These are phyloP conservation scores for Actinernus sp. DNA, from an alignment of 92 coral and sea anemone species.

Conservation along the genomic window DNA sequence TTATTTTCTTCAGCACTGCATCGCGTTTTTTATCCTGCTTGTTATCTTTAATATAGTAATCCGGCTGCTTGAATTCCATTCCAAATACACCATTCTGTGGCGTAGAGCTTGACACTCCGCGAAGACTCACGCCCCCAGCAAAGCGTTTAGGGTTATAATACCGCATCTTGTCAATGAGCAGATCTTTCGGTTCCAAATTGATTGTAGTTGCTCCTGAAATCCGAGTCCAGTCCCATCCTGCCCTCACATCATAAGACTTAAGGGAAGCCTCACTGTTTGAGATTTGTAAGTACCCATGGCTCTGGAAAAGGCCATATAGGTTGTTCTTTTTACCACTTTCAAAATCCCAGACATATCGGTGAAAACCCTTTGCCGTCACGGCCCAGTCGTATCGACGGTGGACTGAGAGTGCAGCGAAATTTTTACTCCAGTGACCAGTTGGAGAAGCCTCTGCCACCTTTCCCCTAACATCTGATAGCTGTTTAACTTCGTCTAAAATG, in stretches of 20 bases:
- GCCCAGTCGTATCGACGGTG: slow-evolving; percentile 69
- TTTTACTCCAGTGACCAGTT: slow-evolving; percentile 55
- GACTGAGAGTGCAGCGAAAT: slow-evolving; percentile 39
- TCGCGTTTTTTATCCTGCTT: slow-evolving; percentile 5
- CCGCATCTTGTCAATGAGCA: slow-evolving; percentile 10
- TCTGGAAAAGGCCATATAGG: slow-evolving; percentile 44
- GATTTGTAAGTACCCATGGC: slow-evolving; percentile 65
- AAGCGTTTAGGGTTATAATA: slow-evolving; percentile 40
- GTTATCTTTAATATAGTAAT: slow-evolving; percentile 2
- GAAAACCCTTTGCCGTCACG: slow-evolving; percentile 51
- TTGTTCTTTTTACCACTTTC: slow-evolving; percentile 35
- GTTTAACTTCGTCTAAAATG: background rate
- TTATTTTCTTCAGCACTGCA: background rate
- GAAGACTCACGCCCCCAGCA: slow-evolving; percentile 67
- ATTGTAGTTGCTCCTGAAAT: slow-evolving; percentile 64
- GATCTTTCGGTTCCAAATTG: background rate
- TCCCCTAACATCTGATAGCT: slow-evolving; percentile 23
- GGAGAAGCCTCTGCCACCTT: slow-evolving; percentile 24
- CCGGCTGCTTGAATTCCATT: slow-evolving; percentile 62
- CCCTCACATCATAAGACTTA: slow-evolving; percentile 10
- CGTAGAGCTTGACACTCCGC: slow-evolving; percentile 8
- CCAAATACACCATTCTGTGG: slow-evolving; percentile 68
- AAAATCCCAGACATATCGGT: slow-evolving; percentile 45
- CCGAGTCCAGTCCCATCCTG: slow-evolving; percentile 71
- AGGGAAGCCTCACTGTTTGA: slow-evolving; percentile 59